These are phyloP conservation scores for Akabosia matsudoensis DNA, from an alignment of 1,140 invertebrate species.

Conservation along the genomic window DNA sequence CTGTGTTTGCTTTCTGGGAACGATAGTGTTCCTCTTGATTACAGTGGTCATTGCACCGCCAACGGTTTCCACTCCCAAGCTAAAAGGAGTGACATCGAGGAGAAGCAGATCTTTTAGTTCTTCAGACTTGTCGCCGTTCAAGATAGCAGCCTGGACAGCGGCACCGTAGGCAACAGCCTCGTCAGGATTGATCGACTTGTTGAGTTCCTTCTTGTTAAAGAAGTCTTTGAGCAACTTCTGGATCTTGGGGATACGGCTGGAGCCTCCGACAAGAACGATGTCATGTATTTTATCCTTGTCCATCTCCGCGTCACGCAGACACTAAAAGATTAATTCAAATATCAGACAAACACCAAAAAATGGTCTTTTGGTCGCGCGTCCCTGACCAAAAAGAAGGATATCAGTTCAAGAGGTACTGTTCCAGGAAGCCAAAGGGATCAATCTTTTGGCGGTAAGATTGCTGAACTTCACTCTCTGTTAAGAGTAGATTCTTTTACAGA, in stretches of 20 bases:
- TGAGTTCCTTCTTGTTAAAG: conserved; percentile 94
- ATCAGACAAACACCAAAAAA: too few relatives aligned
- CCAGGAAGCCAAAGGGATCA: too few relatives aligned
- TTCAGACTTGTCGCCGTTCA: conserved; percentile 63
- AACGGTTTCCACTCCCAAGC: conserved; percentile 67
- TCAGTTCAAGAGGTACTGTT: too few relatives aligned
- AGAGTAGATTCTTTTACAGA: too few relatives aligned
- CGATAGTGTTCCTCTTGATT: conserved; percentile 65
- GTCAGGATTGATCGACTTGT: conserved; percentile 76
- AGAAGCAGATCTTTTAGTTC: conserved; percentile 73
- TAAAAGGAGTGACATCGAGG: conserved; percentile 70
- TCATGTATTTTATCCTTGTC: conserved; percentile 81
- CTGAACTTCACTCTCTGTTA: too few relatives aligned
- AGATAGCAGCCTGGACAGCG: conserved; percentile 73
- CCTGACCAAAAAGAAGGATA: too few relatives aligned
- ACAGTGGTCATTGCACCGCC: conserved; percentile 60
- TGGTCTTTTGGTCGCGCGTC: too few relatives aligned
- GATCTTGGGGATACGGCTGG: conserved; percentile 94
- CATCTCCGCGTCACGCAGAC: conserved; percentile 66
- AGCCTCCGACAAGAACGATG: conserved; percentile 95
- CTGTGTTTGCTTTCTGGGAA: conserved; percentile 68
- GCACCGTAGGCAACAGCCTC: conserved; percentile 83
- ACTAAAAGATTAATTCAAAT: conserved; percentile 56
- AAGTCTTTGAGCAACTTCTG: conserved; percentile 81
- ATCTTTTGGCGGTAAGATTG: too few relatives aligned